phyloP scores from a whole-genome alignment of 2,113 vertebrate genomes.

The Calidris pugnax region DNA sequence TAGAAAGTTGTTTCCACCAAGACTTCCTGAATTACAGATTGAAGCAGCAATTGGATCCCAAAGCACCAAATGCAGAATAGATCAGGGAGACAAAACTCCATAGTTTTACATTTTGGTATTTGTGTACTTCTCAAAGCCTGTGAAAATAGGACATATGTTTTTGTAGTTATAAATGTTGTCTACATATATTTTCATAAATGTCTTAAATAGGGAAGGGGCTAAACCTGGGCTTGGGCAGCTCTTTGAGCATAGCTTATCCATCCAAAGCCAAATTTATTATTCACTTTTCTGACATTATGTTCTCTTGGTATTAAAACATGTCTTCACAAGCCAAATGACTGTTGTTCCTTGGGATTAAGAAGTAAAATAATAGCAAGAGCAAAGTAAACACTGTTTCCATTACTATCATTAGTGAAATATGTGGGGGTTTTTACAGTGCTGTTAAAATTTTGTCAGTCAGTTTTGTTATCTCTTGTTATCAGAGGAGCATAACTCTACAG shows the following conservation, averaged over 20 bases:
- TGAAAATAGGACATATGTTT: not conserved
- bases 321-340: not conserved
- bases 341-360: not conserved
- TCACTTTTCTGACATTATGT: not conserved
- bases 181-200: not conserved
- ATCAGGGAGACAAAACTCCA: not conserved
- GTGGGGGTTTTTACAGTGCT: not conserved
- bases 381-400: conserved; percentile 35
- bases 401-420: not conserved
- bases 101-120: not conserved
- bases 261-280: not conserved
- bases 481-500: not conserved
- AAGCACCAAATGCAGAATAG: not conserved
- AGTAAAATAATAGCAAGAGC: not conserved
- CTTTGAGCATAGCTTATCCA: not conserved
- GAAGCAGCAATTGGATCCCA: not conserved
- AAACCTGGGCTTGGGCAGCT: not conserved
- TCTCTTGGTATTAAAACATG: not conserved
- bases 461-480: not conserved
- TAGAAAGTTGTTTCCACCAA: not conserved
- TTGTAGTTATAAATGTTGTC: not conserved
- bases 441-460: not conserved
- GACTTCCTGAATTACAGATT: not conserved
- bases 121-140: not conserved
- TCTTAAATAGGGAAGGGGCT: not conserved